Evolutionary conservation across 2,888 invertebrate species (phyloP).

Genomic region (Exocentrus adspersus): DNA sequence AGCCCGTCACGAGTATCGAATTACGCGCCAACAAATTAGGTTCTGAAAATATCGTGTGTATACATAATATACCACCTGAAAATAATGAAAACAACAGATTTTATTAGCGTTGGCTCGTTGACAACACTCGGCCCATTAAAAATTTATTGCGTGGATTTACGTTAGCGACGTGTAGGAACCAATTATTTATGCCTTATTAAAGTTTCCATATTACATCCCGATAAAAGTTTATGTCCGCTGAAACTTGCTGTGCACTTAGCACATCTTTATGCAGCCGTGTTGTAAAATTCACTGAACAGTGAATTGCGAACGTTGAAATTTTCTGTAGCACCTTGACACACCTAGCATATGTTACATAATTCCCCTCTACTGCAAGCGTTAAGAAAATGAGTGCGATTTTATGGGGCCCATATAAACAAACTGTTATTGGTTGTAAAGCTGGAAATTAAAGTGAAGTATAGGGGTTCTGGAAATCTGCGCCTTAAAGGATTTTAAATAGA

Average conservation of each 20-base stretch:
- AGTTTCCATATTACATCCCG: neutral
- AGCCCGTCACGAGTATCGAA: neutral
- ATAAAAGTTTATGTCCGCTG: neutral
- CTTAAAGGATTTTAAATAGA: neutral
- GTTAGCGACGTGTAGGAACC: neutral
- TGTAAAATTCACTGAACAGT: neutral
- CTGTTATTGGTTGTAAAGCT: conserved; percentile 7
- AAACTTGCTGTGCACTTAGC: neutral
- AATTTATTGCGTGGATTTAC: conserved; percentile 15
- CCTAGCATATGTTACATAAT: conserved; percentile 11
- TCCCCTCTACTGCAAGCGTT: neutral
- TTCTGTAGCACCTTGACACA: conserved; percentile 18
- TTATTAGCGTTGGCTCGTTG: conserved; percentile 28
- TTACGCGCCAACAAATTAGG: conserved; percentile 24
- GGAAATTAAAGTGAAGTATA: neutral
- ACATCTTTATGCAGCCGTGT: neutral
- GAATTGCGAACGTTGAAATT: conserved; percentile 12
- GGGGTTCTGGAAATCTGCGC: neutral
- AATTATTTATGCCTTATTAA: conserved; percentile 11
- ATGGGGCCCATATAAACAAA: neutral
- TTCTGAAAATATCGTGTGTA: conserved; percentile 28
- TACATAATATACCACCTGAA: conserved; percentile 30
- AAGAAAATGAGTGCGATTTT: conserved; percentile 11
- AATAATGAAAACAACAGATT: conserved; percentile 28
- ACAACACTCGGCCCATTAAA: conserved; percentile 27